Percentiles rank a stretch among this genome's conserved stretches.
phyloP scores from a whole-genome alignment of 2,888 invertebrate species.

The Drosophila atroscutellata region DNA sequence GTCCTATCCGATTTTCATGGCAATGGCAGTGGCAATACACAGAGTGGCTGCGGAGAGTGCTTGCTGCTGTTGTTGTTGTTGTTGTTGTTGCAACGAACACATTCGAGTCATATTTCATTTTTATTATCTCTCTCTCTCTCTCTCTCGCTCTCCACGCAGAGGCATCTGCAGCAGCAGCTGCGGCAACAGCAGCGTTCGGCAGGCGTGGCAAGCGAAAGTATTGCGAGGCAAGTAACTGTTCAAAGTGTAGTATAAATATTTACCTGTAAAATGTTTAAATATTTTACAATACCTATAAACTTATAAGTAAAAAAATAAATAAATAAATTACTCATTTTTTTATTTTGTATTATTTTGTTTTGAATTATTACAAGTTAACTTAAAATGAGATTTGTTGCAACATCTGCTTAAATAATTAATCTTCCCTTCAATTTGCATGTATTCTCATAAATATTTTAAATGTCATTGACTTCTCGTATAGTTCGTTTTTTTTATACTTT shows the following conservation, averaged over 20 bases:
- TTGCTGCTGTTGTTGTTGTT: constrained; percentile 4
- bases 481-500: not conserved
- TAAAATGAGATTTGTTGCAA: not conserved
- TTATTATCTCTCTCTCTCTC: constrained; percentile 81
- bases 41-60: not conserved
- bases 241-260: not conserved
- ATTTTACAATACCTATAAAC: not conserved
- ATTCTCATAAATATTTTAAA: not conserved
- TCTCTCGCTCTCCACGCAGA: constrained; percentile 21
- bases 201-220: constrained; percentile 43
- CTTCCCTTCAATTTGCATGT: not conserved
- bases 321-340: not conserved
- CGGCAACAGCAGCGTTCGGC: not conserved
- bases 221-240: constrained; percentile 2
- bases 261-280: not conserved
- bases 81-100: constrained; percentile 26
- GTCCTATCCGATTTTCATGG: constrained; percentile 85
- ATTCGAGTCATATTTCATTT: constrained; percentile 83
- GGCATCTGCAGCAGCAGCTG: constrained; percentile 24
- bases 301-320: not conserved
- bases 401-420: not conserved
- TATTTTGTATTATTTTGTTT: not conserved
- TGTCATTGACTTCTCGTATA: not conserved
- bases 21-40: constrained; percentile 76
- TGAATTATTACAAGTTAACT: too few relatives aligned